Base-by-base conservation (phyloP, 64 coral and sea anemone genomes). In the Dendronephthya gigantea region DNA sequence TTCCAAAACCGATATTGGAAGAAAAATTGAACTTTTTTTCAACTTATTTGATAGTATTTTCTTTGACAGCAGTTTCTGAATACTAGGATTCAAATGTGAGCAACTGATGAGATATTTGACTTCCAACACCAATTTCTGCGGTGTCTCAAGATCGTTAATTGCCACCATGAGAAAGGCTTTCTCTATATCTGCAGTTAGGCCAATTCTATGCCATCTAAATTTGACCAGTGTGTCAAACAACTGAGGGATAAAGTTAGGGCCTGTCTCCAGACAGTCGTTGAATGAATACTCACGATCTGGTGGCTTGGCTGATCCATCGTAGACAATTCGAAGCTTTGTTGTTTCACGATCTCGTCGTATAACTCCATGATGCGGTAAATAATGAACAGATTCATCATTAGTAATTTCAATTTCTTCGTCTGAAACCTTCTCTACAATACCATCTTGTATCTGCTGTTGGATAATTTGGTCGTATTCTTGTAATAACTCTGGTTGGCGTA, bases 261-360 rank as follows among this genome's bases (percentile, higher is more conserved):
- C 88, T 65, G 82, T 69, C 8, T 40, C 29, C 16, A 90, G 28
- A 38, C 88, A 90, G 23, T 90, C 82, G 49, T 90, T 82, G 5
- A 82, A 74, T 40, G 88, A 85, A 11, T 2, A 68, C 43, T 86
- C 59, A 32, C 62, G 39, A 68, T 82, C 82, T 19, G 56, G 36
- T 29, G 83, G 50, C 7, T 66, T 82, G 17, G 72, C 83, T n/a
- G 82, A 89, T 17, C 47, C 88, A 68, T 89, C 88, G 51, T 40
- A 89, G 36, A 89, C 88, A 39, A 89, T 39, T 62, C 87, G 41
- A 9, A 89, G 81, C 58, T 89, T 89, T 14, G 82, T 89, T 39
- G 68, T 87, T 39, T 45, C 70, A 43, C 82, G 39, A 7, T 83
- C 33, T 62, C 35, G n/a, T 22, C 87, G 30, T n/a, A 88, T 89